phyloP scores from a whole-genome alignment of 2,797 vertebrate genomes.

The Avahi laniger region DNA sequence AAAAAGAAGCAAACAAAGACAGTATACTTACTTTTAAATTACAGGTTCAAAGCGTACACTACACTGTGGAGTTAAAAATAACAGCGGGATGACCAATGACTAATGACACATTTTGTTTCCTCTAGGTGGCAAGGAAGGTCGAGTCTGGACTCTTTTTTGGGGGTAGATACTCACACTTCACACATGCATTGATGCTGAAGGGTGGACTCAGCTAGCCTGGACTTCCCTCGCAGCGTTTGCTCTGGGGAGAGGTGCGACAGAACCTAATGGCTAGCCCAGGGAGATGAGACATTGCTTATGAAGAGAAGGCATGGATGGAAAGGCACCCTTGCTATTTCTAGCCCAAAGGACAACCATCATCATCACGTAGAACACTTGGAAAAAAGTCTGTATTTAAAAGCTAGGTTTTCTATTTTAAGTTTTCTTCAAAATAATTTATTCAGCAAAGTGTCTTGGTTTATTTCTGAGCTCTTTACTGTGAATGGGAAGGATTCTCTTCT shows the following conservation, averaged over 20 bases:
- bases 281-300: not conserved
- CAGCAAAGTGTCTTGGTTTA: conserved; percentile 60
- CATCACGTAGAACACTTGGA: not conserved
- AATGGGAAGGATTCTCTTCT: conserved; percentile 52
- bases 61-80: conserved; percentile 84
- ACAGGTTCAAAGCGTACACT: conserved; percentile 86
- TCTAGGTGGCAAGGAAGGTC: conserved; percentile 61
- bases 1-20: conserved; percentile 79
- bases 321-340: conserved; percentile 61
- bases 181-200: conserved; percentile 65
- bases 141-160: conserved; percentile 43
- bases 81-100: conserved; percentile 83
- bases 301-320: conserved; percentile 48
- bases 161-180: conserved; percentile 73
- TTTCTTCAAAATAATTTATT: conserved; percentile 45
- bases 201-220: conserved; percentile 8
- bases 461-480: conserved; percentile 57
- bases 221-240: conserved; percentile 18
- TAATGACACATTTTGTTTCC: conserved; percentile 69
- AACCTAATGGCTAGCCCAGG: conserved; percentile 50
- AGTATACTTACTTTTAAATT: conserved; percentile 87
- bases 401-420: not conserved
- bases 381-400: not conserved
- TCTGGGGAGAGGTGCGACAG: conserved; percentile 8
- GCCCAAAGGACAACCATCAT: conserved; percentile 53